Evolutionary conservation across 2,113 vertebrate genomes (phyloP).

Genomic region (Oreochromis aureus): DNA sequence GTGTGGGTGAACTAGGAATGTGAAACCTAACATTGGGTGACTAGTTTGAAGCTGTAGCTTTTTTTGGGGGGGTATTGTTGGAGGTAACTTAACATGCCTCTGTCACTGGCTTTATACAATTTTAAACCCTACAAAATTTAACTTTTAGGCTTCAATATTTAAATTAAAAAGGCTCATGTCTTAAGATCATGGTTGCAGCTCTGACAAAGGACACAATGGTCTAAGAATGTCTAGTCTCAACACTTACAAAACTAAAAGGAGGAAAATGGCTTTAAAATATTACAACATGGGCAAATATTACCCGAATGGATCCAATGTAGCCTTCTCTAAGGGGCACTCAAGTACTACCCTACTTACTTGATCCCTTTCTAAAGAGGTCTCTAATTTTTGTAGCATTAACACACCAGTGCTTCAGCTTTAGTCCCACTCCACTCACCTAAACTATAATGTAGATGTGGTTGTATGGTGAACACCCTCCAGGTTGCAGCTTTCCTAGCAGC

Average conservation of each 20-base stretch:
- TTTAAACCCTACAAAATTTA: too few relatives aligned
- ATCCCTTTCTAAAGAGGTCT: rapidly evolving
- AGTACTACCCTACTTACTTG: not conserved
- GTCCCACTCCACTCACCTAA: not conserved
- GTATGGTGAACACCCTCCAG: not conserved
- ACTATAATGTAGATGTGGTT: not conserved
- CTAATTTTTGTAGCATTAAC: not conserved
- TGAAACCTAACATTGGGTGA: not conserved
- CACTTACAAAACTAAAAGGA: not conserved
- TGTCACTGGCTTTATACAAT: too few relatives aligned
- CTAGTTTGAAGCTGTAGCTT: not conserved
- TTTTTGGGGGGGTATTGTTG: too few relatives aligned
- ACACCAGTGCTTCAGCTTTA: not conserved
- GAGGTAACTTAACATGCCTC: too few relatives aligned
- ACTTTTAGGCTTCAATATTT: too few relatives aligned
- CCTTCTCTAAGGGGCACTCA: not conserved
- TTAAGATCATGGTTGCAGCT: too few relatives aligned
- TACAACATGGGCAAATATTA: not conserved
- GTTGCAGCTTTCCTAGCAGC: not conserved
- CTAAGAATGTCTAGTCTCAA: not conserved
- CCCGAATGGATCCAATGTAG: not conserved
- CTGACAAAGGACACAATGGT: too few relatives aligned
- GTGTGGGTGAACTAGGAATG: not conserved
- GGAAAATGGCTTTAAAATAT: not conserved
- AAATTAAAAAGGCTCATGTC: too few relatives aligned